phyloP scores from a whole-genome alignment of 2,797 vertebrate genomes.

The Rhinogobio ventralis region DNA sequence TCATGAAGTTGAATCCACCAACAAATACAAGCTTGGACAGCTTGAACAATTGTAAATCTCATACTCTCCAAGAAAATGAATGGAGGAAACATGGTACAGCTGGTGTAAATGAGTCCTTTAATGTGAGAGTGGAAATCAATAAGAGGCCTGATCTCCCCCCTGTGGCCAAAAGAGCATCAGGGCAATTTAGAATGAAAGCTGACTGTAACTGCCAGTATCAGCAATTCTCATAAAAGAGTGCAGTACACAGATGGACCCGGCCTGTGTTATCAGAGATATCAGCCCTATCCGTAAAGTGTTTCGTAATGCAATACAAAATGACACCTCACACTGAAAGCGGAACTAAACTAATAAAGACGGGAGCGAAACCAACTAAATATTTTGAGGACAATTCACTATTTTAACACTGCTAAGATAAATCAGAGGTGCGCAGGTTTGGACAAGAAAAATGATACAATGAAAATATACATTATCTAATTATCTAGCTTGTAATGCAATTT shows the following conservation, averaged over 20 bases:
- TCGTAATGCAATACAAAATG: constrained; percentile 6
- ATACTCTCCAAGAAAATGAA: constrained; percentile 20
- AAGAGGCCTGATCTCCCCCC: constrained; percentile 48
- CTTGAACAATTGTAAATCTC: not conserved
- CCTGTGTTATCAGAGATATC: constrained; percentile 23
- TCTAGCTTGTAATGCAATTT: not conserved
- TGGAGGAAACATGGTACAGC: constrained; percentile 36
- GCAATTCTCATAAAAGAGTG: constrained; percentile 37
- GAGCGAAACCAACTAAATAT: not conserved
- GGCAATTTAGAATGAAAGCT: constrained; percentile 46
- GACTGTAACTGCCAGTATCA: constrained; percentile 39
- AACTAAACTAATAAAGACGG: not conserved
- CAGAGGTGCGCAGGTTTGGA: not conserved
- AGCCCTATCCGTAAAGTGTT: not conserved
- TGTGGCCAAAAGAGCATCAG: constrained; percentile 42
- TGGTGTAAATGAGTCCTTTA: constrained; percentile 54
- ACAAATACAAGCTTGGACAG: constrained; percentile 12
- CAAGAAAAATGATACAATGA: not conserved
- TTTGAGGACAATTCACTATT: not conserved
- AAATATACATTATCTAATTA: constrained; percentile 9
- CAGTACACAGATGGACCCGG: constrained; percentile 27
- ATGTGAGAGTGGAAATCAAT: constrained; percentile 59
- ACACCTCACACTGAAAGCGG: not conserved
- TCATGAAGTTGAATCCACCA: not conserved
- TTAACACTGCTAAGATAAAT: not conserved